phyloP scores from a whole-genome alignment of 1,140 invertebrate genomes.

The Diachasma alloeum region DNA sequence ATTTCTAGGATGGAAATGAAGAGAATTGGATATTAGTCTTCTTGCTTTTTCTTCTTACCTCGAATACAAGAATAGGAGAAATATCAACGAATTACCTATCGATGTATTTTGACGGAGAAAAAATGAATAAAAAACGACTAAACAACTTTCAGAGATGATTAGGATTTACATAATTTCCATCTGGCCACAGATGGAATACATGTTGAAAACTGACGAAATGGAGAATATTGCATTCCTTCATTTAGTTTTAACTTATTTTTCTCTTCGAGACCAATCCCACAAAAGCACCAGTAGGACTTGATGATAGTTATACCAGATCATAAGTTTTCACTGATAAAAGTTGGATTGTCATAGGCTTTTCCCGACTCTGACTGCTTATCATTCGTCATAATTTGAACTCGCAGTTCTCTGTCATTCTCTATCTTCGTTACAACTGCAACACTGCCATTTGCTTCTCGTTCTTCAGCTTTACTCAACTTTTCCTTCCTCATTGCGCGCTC shows the following conservation, averaged over 20 bases:
- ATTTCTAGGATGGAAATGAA: not conserved
- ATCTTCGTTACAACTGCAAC: slow-evolving; percentile 15
- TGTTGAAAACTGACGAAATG: not conserved
- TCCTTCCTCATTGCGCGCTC: slow-evolving; percentile 43
- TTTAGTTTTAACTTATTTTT: not conserved
- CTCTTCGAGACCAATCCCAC: no score
- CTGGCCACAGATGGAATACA: no score
- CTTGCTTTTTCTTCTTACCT: no score
- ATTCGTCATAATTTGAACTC: slow-evolving; percentile 2
- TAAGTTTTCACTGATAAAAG: slow-evolving; percentile 33
- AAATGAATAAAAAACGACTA: not conserved
- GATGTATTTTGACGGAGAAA: no score
- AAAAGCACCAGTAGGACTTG: not conserved
- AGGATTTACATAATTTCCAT: no score
- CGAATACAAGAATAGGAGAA: no score
- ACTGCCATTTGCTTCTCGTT: slow-evolving; percentile 26
- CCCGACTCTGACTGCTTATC: slow-evolving; percentile 32
- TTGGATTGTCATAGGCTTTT: slow-evolving; percentile 50
- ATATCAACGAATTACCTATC: no score
- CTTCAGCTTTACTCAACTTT: slow-evolving; percentile 31
- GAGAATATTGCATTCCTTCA: not conserved
- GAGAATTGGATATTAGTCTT: no score
- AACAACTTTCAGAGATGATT: not conserved
- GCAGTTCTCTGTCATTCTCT: slow-evolving; percentile 25
- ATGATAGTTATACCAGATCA: slow-evolving; percentile 1